phyloP scores from a whole-genome alignment of 2,113 vertebrate species.

The Arothron firmamentum region DNA sequence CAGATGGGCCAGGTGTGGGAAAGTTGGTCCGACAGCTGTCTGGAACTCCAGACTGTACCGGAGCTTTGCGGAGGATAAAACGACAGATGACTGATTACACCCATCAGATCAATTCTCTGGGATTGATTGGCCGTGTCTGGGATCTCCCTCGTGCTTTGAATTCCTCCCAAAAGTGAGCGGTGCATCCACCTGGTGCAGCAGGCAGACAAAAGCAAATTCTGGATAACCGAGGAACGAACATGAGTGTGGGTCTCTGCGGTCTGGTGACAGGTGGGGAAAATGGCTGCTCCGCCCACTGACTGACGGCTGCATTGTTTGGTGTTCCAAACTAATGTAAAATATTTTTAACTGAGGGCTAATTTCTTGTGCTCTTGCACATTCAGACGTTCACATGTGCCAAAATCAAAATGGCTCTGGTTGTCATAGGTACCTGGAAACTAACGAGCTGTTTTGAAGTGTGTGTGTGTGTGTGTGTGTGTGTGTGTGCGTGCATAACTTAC shows the following conservation, averaged over 20 bases:
- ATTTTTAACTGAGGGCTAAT: slow-evolving; percentile 15
- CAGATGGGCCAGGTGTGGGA: slow-evolving; percentile 67
- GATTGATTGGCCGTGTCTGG: slow-evolving; percentile 59
- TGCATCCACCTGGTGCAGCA: slow-evolving; percentile 45
- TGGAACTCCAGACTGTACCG: slow-evolving; percentile 33
- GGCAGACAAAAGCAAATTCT: slow-evolving; percentile 48
- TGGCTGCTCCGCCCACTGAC: slow-evolving; percentile 6
- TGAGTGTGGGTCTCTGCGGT: slow-evolving; percentile 37
- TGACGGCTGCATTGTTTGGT: slow-evolving; percentile 23
- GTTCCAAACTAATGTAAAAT: slow-evolving; percentile 18
- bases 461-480: background rate
- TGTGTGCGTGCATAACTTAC: slow-evolving; percentile 74
- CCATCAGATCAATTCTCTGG: slow-evolving; percentile 55
- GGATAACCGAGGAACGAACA: slow-evolving; percentile 58
- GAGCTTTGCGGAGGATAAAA: slow-evolving; percentile 33
- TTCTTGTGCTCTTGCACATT: background rate
- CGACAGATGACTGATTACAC: slow-evolving; percentile 47
- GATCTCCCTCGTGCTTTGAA: slow-evolving; percentile 54
- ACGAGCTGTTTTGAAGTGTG: background rate
- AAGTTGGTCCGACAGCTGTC: slow-evolving; percentile 57
- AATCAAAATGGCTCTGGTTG: no score
- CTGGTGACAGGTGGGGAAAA: slow-evolving; percentile 10
- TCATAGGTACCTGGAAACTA: background rate
- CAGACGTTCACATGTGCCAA: no score
- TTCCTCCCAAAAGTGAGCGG: slow-evolving; percentile 44